Evolutionary conservation across 2,888 invertebrate species (phyloP).

Genomic region (Phengaris alcon): DNA sequence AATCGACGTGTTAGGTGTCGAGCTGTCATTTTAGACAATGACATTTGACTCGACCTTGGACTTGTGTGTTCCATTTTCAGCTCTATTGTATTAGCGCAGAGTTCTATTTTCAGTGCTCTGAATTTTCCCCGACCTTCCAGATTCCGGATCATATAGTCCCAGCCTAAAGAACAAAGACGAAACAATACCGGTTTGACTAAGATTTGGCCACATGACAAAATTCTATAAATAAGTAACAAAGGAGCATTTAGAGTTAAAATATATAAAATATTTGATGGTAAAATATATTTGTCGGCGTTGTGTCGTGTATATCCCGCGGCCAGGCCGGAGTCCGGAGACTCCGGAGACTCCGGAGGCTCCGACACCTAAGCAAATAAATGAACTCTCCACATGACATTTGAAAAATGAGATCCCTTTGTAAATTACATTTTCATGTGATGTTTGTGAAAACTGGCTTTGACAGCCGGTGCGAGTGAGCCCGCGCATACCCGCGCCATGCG

Average conservation of each 20-base stretch:
- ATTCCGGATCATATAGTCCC: too few relatives aligned
- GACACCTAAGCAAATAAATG: slow-evolving; percentile 13
- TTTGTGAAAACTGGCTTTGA: slow-evolving; percentile 65
- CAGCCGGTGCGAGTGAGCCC: slow-evolving; percentile 55
- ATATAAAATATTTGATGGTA: neutral
- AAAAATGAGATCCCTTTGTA: slow-evolving; percentile 24
- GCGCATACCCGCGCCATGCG: slow-evolving; percentile 36
- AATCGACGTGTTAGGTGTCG: too few relatives aligned
- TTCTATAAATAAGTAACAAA: too few relatives aligned
- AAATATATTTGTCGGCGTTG: neutral
- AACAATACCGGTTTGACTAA: too few relatives aligned
- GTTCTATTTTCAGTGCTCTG: too few relatives aligned
- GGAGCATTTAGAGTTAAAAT: neutral
- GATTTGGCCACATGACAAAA: too few relatives aligned
- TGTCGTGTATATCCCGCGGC: neutral
- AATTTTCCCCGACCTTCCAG: too few relatives aligned
- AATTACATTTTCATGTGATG: slow-evolving; percentile 48
- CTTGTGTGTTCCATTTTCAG: too few relatives aligned
- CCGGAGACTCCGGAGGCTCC: neutral
- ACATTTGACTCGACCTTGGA: too few relatives aligned
- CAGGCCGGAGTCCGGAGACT: neutral
- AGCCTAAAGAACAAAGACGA: too few relatives aligned
- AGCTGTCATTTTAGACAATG: too few relatives aligned
- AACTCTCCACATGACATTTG: slow-evolving; percentile 17
- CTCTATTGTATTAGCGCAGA: too few relatives aligned